Evolutionary conservation across 2,888 invertebrate genomes (phyloP).

Genomic region (Cephus sareptanus): DNA sequence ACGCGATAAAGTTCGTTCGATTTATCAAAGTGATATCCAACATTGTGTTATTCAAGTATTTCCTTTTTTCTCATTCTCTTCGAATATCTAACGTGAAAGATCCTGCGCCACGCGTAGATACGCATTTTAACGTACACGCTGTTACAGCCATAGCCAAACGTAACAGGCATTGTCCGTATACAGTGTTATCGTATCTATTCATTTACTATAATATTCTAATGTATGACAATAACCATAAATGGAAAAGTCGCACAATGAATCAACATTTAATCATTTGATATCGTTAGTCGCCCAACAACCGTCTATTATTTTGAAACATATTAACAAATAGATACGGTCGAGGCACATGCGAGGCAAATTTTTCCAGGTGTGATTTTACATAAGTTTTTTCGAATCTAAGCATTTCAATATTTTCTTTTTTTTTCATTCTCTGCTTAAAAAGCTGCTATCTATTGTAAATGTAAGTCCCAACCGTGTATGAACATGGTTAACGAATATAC

Average conservation of each 20-base stretch:
- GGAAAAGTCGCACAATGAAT: neutral
- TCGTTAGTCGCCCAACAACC: conserved; percentile 3
- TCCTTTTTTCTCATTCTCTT: neutral
- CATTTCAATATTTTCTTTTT: conserved; percentile 9
- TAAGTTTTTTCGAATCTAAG: conserved; percentile 1
- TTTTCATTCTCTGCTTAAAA: neutral
- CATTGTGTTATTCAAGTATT: neutral
- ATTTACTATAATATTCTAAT: neutral
- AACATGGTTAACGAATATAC: neutral
- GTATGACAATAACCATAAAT: neutral
- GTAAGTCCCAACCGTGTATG: neutral
- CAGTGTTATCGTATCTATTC: neutral
- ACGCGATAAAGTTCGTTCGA: neutral
- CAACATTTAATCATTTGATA: conserved; percentile 6
- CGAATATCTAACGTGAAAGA: neutral
- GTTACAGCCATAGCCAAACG: neutral
- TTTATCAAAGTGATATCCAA: neutral
- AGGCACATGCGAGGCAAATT: conserved; percentile 29
- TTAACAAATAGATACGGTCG: conserved; percentile 39
- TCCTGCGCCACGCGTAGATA: neutral
- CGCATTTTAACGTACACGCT: neutral
- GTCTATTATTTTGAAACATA: conserved; percentile 27
- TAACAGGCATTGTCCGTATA: neutral
- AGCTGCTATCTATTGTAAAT: neutral
- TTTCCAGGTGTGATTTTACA: conserved; percentile 12